Evolutionary conservation across 35 echinoderm and acorn worm species (phyloP).

Genomic region (Hemicentrotus pulcherrimus): DNA sequence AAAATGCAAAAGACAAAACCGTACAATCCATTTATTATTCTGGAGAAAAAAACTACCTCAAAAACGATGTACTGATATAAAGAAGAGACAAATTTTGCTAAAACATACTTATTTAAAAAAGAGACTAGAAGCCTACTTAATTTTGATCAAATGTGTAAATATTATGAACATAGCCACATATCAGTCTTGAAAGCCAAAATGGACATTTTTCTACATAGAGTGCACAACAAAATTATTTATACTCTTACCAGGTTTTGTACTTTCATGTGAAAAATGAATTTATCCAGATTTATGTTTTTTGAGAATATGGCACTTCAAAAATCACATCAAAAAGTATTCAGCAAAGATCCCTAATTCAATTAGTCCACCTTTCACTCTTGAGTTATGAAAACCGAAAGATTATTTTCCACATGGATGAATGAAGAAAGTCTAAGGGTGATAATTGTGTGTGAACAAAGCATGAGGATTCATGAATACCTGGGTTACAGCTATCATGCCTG

Average conservation of each 20-base stretch:
- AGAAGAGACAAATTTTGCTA: neutral
- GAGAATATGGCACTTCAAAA: no score
- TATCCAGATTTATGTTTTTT: neutral
- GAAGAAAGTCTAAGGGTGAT: no score
- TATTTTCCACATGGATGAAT: no score
- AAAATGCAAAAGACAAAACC: neutral
- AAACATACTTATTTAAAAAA: neutral
- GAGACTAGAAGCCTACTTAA: neutral
- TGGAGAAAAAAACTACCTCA: neutral
- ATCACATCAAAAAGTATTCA: no score
- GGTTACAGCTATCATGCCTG: slow-evolving; percentile 83
- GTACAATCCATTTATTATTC: neutral
- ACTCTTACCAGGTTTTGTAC: no score
- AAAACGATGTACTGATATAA: neutral
- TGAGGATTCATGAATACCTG: slow-evolving; percentile 63
- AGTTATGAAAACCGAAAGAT: no score
- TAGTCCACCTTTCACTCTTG: no score
- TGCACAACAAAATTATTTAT: no score
- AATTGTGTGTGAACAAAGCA: neutral
- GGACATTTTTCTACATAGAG: no score
- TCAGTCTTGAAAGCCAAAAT: no score
- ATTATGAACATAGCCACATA: no score
- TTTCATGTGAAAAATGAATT: neutral
- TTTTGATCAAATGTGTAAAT: neutral
- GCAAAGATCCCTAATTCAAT: neutral